Evolutionary conservation across 2,113 vertebrate genomes (phyloP), one percentile per base, ranked within the genome.

Genomic region (Paedocypris sp.): DNA sequence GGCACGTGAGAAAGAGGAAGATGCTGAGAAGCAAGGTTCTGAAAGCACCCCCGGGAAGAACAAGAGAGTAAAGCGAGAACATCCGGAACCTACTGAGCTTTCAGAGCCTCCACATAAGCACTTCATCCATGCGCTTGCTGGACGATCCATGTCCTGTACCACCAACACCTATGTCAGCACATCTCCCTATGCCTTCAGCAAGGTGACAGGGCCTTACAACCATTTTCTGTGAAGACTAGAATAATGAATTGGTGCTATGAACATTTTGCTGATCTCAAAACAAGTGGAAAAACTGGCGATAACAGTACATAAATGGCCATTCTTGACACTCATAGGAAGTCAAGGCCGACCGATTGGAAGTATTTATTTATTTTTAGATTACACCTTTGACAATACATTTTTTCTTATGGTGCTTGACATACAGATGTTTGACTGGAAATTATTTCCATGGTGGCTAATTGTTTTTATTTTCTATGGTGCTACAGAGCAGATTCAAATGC

Each of bases 121-220:
- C 60, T 97, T 97, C 76, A 84, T 98, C 74, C 85, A 85, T 74
- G 85, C 89, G 67, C 87, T 98, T 22, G 79, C 85, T 22, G 86
- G 92, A 79, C 81, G 87, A 69, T 92, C 92, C 32, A 77, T 82
- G 77, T 93, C 95, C 1, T 67, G 83, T 79, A 98, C 92, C 84
- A 97, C 94, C n/a, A 89, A 91, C 83, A 89, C 91, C 65, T 90
- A 88, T 4, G 88, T 94, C 49, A 94, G 82, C 64, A 93, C 95
- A 62, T 78, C 91, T 74, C 94, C 95, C 20, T 98, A 96, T 66
- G 93, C 95, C 88, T 96, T 91, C 76, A 96, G 93, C 57, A 91
- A 90, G 85, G 93, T 98, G 81, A 98, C 95, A 33, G 95, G 95
- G 81, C 95, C 94, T 83, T 98, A 98, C 81, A 97, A 86, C 81